Base-by-base conservation (phyloP, 92 coral and sea anemone species). In the Galaxea fascicularis region DNA sequence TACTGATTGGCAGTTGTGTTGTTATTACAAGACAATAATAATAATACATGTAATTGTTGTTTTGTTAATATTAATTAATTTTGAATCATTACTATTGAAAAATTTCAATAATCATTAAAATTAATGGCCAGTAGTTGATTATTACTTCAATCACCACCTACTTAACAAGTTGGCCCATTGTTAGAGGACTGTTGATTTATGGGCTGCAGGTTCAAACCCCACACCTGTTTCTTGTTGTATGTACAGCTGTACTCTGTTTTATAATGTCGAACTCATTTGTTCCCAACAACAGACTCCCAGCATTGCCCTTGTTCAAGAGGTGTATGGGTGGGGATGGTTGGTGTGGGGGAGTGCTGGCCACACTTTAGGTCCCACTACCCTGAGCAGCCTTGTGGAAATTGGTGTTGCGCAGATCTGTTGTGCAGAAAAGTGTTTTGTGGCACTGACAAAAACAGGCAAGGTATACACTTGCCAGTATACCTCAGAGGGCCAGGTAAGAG, bases 321-420 rank as follows among this genome's bases (percentile, higher is more conserved):
- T 96, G 35, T 86, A 90, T 26, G 95, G 96, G 28, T 96, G 95
- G 94, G 99, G 99, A 21, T 96, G 94, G 93, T 90, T 96, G 0
- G 92, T 94, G 52, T 89, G 94, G 92, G 92, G 95, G 52, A 91
- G 86, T 78, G 90, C 90, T 83, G 99, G 98, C 31, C 95, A 91
- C 63, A 89, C 92, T 26, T 73, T 93, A 25, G 93, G 94, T 35
- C 99, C 99, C 7, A 91, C 89, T 14, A 88, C 93, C 25, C 83
- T 93, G 52, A 88, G 90, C 44, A 82, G 91, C 77, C 86, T 96
- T 45, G 90, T 93, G 46, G 96, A 94, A 69, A 91, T 94, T 17
- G 95, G 98, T 24, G 90, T 94, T 68, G 87, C 91, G 21, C 95
- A 96, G 79, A 92, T 94, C 52, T 85, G 94, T 44, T 96, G 99